Evolutionary conservation across 2,888 invertebrate species (phyloP), one percentile per base, ranked within the genome.

Genomic region (Stenolophus ochropezus): DNA sequence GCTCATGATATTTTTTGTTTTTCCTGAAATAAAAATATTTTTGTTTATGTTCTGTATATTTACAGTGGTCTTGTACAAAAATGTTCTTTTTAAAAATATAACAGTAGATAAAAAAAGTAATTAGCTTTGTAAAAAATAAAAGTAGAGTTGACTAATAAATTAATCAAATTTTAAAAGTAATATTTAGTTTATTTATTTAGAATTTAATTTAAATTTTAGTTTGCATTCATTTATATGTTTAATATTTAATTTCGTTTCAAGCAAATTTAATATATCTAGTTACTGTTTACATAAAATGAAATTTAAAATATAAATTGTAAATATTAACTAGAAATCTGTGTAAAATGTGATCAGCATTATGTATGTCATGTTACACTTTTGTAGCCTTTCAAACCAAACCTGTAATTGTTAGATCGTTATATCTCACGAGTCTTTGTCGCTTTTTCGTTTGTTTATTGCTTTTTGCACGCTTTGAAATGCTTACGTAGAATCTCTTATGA

Each of bases 361-460:
- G 33, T 69, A 14, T 69, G 27, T 18, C 65, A 69, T 69, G 33
- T 16, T 16, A 69, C 65, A 69, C 65, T 69, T 18, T 69, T 69
- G 25, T 61, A 56, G 61, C 61, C 61, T 27, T 25, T 61, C 61
- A 61, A 25, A 61, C 23, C 61, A 61, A 27, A 69, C 65, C 33
- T 69, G 65, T 69, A 33, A 33, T 69, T 69, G 4, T 11, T 14
- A 25, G 27, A 33, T 69, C 5, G 14, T 69, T 69, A 33, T 16
- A 61, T 73, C 21, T 49, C 33, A 69, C 69, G 79, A 79, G 79
- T 79, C 79, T 69, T 79, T 78, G 79, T 79, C 79, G 65, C 71
- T 79, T 79, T 79, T 79, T 79, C 79, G 69, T 79, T 53, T 79
- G 65, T 33, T 61, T 65, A 23, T 11, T 23, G 71, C 53, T 79